Evolutionary conservation across 2,113 vertebrate species (phyloP).

Genomic region (Gila orcuttii): DNA sequence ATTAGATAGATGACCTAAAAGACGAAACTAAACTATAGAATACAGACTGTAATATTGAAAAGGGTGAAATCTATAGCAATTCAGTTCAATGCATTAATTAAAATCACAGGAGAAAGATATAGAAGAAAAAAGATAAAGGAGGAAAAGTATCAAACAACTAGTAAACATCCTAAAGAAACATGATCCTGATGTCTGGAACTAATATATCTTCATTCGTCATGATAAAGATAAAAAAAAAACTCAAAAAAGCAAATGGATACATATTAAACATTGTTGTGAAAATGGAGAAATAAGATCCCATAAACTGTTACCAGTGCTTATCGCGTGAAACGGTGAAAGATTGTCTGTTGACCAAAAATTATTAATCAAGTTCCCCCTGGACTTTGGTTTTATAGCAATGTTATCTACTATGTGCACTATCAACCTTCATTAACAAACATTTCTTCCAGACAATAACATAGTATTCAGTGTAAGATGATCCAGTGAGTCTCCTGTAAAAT

Average conservation of each 20-base stretch:
- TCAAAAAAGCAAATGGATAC: not conserved
- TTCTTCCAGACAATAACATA: not conserved
- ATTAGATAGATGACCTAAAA: not conserved
- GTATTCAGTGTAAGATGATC: not conserved
- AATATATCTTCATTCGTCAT: not conserved
- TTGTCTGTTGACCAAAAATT: conserved; percentile 50
- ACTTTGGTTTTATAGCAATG: conserved; percentile 59
- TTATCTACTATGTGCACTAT: conserved; percentile 21
- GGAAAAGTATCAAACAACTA: conserved; percentile 4
- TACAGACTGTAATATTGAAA: not conserved
- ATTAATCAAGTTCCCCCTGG: conserved; percentile 57
- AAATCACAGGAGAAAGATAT: not conserved
- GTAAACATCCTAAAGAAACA: not conserved
- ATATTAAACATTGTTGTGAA: not conserved
- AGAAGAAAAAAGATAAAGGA: not conserved
- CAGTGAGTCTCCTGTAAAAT: not conserved
- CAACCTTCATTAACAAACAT: not conserved
- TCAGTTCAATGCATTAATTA: not conserved
- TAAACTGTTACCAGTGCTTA: conserved; percentile 24
- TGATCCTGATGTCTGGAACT: not conserved
- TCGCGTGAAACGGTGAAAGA: conserved; percentile 38
- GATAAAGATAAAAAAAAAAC: not conserved
- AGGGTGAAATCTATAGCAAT: not conserved
- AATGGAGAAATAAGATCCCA: conserved; percentile 9
- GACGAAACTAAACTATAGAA: not conserved